These are phyloP conservation scores for Tringa solitaria DNA, from an alignment of 2,113 vertebrate genomes.

Conservation along the genomic window DNA sequence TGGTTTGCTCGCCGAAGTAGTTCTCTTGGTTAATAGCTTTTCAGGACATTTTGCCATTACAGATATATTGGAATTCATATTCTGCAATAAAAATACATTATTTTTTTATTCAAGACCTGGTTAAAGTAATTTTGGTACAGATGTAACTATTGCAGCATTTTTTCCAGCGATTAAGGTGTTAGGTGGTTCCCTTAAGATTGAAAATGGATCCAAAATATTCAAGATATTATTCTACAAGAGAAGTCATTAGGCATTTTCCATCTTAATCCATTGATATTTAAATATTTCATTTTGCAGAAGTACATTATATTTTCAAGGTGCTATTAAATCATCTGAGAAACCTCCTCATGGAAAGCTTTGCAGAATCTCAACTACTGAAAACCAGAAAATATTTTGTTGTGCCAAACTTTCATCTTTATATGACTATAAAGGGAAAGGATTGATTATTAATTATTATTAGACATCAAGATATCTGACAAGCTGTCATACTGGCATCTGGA, in stretches of 20 bases:
- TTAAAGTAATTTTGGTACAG: conserved; percentile 16
- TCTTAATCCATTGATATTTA: not conserved
- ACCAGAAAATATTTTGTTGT: not conserved
- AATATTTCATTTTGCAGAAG: conserved; percentile 18
- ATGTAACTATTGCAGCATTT: not conserved
- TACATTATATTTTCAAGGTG: not conserved
- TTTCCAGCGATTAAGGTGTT: not conserved
- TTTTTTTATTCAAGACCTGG: not conserved
- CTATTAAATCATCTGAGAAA: not conserved
- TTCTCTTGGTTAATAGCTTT: conserved; percentile 33
- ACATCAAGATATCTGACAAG: not conserved
- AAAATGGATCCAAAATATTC: not conserved
- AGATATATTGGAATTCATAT: not conserved
- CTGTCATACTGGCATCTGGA: not conserved
- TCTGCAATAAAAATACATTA: not conserved
- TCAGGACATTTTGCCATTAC: not conserved
- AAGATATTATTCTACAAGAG: not conserved
- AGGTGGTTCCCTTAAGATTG: not conserved
- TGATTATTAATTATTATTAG: not conserved
- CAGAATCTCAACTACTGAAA: not conserved
- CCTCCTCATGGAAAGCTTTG: not conserved
- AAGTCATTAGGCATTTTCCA: not conserved
- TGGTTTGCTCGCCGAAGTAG: not conserved
- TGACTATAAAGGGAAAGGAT: not conserved
- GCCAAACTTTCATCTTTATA: not conserved